Evolutionary conservation across 1,140 invertebrate species (phyloP).

Genomic region (Akabosia matsudoensis): DNA sequence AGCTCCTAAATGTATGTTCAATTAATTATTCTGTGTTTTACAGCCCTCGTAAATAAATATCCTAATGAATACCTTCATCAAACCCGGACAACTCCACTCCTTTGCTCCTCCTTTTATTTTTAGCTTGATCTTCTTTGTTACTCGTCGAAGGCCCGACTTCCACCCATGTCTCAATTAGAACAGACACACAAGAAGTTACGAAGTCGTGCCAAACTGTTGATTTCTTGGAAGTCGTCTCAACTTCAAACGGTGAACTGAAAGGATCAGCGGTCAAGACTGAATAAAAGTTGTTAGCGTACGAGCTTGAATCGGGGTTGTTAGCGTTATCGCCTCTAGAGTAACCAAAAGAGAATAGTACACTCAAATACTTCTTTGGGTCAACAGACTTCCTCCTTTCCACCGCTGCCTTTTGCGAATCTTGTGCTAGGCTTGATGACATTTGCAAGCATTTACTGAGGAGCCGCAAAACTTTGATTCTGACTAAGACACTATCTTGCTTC

Average conservation of each 20-base stretch:
- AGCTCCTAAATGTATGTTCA: too few species aligned
- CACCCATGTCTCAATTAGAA: slow-evolving; percentile 44
- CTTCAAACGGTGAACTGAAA: neutral
- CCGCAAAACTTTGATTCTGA: slow-evolving; percentile 28
- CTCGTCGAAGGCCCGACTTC: slow-evolving; percentile 33
- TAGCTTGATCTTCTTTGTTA: neutral
- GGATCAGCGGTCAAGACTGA: neutral
- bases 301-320: neutral
- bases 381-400: neutral
- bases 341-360: neutral
- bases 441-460: slow-evolving; percentile 35
- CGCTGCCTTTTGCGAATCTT: neutral
- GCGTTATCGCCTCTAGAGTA: neutral
- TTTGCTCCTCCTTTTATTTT: neutral
- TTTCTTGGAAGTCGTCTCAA: neutral
- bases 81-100: neutral
- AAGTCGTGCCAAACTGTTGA: slow-evolving; percentile 14
- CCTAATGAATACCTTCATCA: neutral
- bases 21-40: too few species aligned
- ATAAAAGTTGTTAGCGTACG: neutral
- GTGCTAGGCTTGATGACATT: neutral
- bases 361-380: neutral
- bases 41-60: neutral
- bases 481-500: slow-evolving; percentile 31
- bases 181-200: slow-evolving; percentile 31